phyloP scores from a whole-genome alignment of 2,888 invertebrate species.

The Apantesis nais region DNA sequence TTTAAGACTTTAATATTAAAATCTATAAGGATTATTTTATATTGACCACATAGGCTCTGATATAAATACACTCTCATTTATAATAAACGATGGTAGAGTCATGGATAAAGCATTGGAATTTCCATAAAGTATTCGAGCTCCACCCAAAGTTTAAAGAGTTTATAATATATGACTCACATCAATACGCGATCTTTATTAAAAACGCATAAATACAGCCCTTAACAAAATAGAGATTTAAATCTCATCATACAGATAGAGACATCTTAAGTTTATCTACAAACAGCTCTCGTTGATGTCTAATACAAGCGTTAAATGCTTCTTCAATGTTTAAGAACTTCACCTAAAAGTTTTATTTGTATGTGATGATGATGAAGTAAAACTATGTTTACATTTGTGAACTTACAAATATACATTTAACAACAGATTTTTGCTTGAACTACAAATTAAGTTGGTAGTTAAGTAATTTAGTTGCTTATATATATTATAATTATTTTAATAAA shows the following conservation, averaged over 20 bases:
- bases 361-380: too few relatives aligned
- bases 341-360: not conserved
- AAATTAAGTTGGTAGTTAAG: not conserved
- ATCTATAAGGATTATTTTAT: not conserved
- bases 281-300: constrained; percentile 46
- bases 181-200: too few relatives aligned
- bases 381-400: not conserved
- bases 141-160: not conserved
- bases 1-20: not conserved
- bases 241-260: not conserved
- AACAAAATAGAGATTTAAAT: not conserved
- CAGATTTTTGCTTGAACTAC: not conserved
- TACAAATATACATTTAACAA: not conserved
- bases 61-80: not conserved
- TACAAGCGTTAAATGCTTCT: constrained; percentile 17
- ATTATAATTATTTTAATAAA: constrained; percentile 21
- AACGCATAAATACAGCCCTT: not conserved
- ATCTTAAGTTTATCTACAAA: not conserved
- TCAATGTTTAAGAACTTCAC: not conserved
- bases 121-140: not conserved
- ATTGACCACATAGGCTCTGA: too few relatives aligned
- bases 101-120: too few relatives aligned
- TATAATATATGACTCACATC: too few relatives aligned
- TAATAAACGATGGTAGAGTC: not conserved
- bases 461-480: not conserved